Evolutionary conservation across 2,888 invertebrate species (phyloP).

Genomic region (Argyresthia albistria): DNA sequence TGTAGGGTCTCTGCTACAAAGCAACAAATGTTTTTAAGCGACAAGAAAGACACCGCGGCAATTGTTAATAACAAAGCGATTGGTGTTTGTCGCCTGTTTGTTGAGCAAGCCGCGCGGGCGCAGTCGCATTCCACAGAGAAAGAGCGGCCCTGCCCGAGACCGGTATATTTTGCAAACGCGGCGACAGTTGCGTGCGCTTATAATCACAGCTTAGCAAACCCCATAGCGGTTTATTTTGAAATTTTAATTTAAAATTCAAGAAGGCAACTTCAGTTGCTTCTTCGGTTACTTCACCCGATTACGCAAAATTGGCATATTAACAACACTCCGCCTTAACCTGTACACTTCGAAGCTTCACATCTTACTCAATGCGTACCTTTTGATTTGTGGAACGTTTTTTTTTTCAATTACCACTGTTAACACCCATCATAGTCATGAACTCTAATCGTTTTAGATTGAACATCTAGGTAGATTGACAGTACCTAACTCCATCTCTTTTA

Average conservation of each 20-base stretch:
- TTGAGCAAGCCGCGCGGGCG: background rate
- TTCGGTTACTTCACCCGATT: background rate
- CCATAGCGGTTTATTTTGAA: slow-evolving; percentile 42
- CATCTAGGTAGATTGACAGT: background rate
- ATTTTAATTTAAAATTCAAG: slow-evolving; percentile 55
- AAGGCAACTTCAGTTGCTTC: slow-evolving; percentile 13
- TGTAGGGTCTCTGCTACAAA: too few relatives aligned
- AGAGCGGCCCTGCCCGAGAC: slow-evolving; percentile 46
- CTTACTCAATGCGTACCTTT: too few relatives aligned
- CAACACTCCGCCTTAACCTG: background rate
- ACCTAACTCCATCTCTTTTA: too few relatives aligned
- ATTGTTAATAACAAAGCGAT: background rate
- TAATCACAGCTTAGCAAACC: slow-evolving; percentile 43
- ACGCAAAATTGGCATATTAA: background rate
- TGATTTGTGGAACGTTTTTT: too few relatives aligned
- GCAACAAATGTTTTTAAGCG: too few relatives aligned
- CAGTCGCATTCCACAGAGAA: slow-evolving; percentile 47
- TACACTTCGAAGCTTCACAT: too few relatives aligned
- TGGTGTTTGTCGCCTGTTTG: background rate
- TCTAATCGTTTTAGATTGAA: too few relatives aligned
- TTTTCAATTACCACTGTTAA: too few relatives aligned
- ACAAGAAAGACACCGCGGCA: background rate
- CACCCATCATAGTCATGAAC: too few relatives aligned
- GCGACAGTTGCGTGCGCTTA: slow-evolving; percentile 9
- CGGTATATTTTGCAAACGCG: slow-evolving; percentile 23